Base-by-base conservation (phyloP, 2,888 invertebrate species). In the Morpho deidamia region DNA sequence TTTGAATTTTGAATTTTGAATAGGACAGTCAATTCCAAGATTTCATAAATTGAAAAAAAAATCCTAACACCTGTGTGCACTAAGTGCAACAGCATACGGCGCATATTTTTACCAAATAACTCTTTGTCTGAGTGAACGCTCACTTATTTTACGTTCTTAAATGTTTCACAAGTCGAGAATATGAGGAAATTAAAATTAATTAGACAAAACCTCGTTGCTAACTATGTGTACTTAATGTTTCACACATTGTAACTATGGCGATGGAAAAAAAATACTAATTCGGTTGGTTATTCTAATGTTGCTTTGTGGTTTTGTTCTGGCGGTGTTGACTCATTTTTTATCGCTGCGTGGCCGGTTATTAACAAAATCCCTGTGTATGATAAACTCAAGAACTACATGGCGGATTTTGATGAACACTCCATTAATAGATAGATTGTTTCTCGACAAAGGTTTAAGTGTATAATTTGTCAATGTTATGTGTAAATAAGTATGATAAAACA, bases 91-190 rank as follows among this genome's bases (percentile, higher is more conserved):
- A 70, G 71, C 69, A 74, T 64, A 69, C 66, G 70, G 68, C 70
- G 35, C 74, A 77, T 72, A 44, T 44, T 79, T 83, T 81, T 78
- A 79, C 80, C 76, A 76, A 83, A 84, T 78, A 81, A 75, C 76
- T 80, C 81, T 77, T 82, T 82, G 78, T 83, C 79, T 35, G 42
- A 44, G 35, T 50, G 56, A 50, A 55, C 53, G 58, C 44, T 55
- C 63, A 59, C 56, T 62, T 61, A 63, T 61, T 63, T 54, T 52
- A 59, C 59, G 56, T 55, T 60, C 59, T 60, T 57, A 55, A 63
- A 62, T 53, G 60, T 55, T 51, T 48, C 55, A 57, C 59, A 58
- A 56, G 51, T 37, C 40, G 49, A 45, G 51, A 50, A 55, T 54
- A 58, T 59, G 55, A 53, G 60, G 60, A 57, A 56, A 61, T 59